A percentile compares a stretch with the other conserved stretches of the same genome.
Evolutionary conservation across 1,140 invertebrate species (phyloP).

Genomic region (Melipona quadrifasciata): DNA sequence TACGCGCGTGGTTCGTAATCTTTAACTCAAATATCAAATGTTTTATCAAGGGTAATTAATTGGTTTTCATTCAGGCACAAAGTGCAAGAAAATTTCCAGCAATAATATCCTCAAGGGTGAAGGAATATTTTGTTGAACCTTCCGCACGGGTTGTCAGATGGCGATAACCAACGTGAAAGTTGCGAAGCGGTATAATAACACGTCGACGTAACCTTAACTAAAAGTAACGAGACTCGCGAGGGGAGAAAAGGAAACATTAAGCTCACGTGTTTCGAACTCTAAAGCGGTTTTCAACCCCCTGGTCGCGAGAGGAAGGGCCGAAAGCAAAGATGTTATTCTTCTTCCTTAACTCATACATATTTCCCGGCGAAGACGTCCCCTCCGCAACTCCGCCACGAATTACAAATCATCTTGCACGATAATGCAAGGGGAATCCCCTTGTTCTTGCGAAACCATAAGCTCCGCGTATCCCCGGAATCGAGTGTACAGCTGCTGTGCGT

Average conservation of each 20-base stretch:
- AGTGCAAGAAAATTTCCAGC: not conserved
- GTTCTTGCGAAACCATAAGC: slow-evolving; percentile 53
- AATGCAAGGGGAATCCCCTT: slow-evolving; percentile 54
- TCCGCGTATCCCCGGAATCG: slow-evolving; percentile 42
- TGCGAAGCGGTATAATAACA: slow-evolving; percentile 24
- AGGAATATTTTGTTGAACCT: not conserved
- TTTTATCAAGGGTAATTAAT: no score
- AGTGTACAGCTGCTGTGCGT: slow-evolving; percentile 31
- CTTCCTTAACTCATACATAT: slow-evolving; percentile 69
- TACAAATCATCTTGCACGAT: slow-evolving; percentile 66
- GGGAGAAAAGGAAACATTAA: slow-evolving; percentile 54
- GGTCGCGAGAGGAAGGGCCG: slow-evolving; percentile 22
- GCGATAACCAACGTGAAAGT: not conserved
- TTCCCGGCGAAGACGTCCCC: slow-evolving; percentile 50
- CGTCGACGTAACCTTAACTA: slow-evolving; percentile 36
- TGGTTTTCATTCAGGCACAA: not conserved
- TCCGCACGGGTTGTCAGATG: not conserved
- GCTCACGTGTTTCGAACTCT: slow-evolving; percentile 63
- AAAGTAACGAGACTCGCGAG: slow-evolving; percentile 44
- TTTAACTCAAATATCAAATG: no score
- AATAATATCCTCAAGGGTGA: no score
- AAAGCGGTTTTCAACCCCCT: slow-evolving; percentile 56
- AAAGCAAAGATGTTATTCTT: slow-evolving; percentile 65
- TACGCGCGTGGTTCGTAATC: no score
- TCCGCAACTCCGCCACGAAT: slow-evolving; percentile 54